Evolutionary conservation across 2,888 invertebrate genomes (phyloP), one percentile per base, ranked within the genome.

Genomic region (Meandrusa payeni): DNA sequence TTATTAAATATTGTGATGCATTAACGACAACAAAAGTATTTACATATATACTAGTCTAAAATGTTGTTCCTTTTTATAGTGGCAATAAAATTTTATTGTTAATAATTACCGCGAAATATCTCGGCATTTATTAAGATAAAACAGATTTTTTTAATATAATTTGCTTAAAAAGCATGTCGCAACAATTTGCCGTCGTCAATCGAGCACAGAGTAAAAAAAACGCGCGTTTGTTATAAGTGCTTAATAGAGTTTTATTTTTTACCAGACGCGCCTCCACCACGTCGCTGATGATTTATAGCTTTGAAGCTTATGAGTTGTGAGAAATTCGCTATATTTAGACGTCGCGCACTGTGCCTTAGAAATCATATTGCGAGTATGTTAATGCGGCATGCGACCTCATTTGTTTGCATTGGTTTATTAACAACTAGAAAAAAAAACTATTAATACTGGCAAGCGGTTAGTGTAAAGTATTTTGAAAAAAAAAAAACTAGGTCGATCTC

Each of bases 221-320:
- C 22, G 27, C 32, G 32, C 38, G 27, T 27, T 20, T 38, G 13
- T 28, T 24, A 43, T 43, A 32, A 43, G 37, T 38, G 37, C 43
- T 38, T 43, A 43, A 43, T 43, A 43, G 43, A 43, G 43, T 32
- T 41, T 43, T 43, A 19, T 37, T 37, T 31, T 41, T 41, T 41
- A 24, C 22, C 11, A 17, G 28, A 36, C 42, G 9, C 36, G 42
- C 37, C 31, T 23, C 37, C 29, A 15, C 12, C 26, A 38, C 38
- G 44, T 45, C 44, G 23, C 28, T 17, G 9, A 39, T 45, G 44
- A 45, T 45, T 45, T 45, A 45, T 45, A 34, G 34, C 39, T 39
- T 28, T 15, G 10, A 22, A 45, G 39, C 39, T 28, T 34, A 44
- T 34, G 44, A 29, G 33, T 45, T 45, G 39, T 45, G 34, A 34